Evolutionary conservation across 2,888 invertebrate species (phyloP).

Genomic region (Ochropacha duplaris): DNA sequence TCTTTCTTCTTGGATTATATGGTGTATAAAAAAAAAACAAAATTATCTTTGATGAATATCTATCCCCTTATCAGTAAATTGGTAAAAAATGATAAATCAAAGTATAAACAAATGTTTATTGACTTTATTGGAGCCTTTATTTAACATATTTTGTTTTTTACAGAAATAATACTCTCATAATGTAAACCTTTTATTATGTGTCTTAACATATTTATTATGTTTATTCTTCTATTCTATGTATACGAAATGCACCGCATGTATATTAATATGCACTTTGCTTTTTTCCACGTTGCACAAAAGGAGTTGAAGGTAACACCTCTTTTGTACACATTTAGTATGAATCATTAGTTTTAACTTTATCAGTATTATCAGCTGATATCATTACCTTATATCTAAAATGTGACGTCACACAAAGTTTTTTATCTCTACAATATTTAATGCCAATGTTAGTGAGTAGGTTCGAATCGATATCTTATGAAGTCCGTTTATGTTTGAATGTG

Average conservation of each 20-base stretch:
- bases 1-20: too few relatives aligned
- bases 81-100: too few relatives aligned
- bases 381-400: constrained; percentile 7
- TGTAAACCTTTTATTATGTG: too few relatives aligned
- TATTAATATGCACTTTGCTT: constrained; percentile 66
- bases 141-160: too few relatives aligned
- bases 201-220: background rate
- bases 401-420: constrained; percentile 11
- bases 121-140: too few relatives aligned
- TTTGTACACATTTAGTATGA: constrained; percentile 8
- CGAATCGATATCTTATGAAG: background rate
- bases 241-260: constrained; percentile 25
- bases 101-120: too few relatives aligned
- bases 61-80: too few relatives aligned
- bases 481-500: too few relatives aligned
- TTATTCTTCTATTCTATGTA: too few relatives aligned
- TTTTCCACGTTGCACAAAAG: constrained; percentile 63
- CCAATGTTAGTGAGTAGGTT: background rate
- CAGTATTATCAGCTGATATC: constrained; percentile 19
- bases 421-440: background rate
- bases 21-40: too few relatives aligned
- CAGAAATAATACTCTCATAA: too few relatives aligned
- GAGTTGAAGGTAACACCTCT: constrained; percentile 69
- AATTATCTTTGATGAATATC: too few relatives aligned
- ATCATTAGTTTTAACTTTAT: constrained; percentile 19